These are phyloP conservation scores for Sesia apiformis DNA, from an alignment of 2,888 invertebrate species.

Conservation along the genomic window DNA sequence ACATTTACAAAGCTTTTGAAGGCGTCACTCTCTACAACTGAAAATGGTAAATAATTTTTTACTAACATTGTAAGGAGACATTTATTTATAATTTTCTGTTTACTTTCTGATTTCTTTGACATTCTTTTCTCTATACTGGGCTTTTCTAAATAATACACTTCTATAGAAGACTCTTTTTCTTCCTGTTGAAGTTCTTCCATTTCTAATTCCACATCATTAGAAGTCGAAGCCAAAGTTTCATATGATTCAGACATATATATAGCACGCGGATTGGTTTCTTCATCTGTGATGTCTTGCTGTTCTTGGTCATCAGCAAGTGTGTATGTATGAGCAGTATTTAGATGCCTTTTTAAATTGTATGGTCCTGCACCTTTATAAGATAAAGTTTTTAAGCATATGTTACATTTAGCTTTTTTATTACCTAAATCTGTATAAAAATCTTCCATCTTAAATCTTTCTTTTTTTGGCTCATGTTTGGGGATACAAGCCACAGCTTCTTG, in stretches of 20 bases:
- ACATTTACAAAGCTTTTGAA: not conserved
- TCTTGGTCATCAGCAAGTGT: not conserved
- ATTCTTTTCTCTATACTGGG: not conserved
- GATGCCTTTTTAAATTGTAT: slow-evolving; percentile 1
- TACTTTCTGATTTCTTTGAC: not conserved
- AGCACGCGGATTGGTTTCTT: not conserved
- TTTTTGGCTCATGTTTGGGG: not conserved
- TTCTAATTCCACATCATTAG: not conserved
- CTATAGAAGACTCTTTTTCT: slow-evolving; percentile 1
- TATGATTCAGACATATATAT: not conserved
- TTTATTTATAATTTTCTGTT: not conserved
- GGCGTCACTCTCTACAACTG: not conserved
- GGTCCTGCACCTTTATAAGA: slow-evolving; percentile 1
- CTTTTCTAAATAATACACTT: not conserved
- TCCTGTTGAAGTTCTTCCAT: not conserved
- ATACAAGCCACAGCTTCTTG: not conserved
- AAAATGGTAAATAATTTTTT: slow-evolving; percentile 1
- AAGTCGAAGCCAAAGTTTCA: not conserved
- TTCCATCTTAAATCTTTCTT: not conserved
- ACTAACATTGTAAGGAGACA: not conserved
- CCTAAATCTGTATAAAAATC: not conserved
- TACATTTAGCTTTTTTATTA: not conserved
- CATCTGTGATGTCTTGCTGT: not conserved
- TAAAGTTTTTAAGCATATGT: not conserved
- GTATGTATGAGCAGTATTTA: not conserved